Base-by-base conservation (phyloP, 2,113 vertebrate genomes). In the Pelobates fuscus region DNA sequence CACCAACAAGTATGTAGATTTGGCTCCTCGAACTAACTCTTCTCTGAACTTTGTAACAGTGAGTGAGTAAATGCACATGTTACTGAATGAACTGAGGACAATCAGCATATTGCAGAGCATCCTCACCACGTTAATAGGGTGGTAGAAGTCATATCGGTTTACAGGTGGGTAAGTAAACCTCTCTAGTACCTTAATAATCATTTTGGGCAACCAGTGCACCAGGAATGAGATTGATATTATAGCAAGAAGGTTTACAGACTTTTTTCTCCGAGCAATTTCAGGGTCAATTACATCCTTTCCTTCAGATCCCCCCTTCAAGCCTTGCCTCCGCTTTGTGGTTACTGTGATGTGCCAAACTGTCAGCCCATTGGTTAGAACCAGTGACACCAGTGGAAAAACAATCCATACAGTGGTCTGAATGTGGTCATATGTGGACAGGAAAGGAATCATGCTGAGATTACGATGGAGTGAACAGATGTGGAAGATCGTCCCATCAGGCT, bases 61-160 rank as follows among this genome's bases (percentile, higher is more conserved):
- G n/a, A 80, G 30, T 1, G 78, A 64, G 58, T 76, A 80, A 64
- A 80, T 59, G 2, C 74, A 77, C 10, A 77, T n/a, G 37, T 77
- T 72, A 27, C 69, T 78, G 49, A 71, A 72, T 8, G 74, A 72
- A 32, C 70, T 77, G 20, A 73, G 49, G 32, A 68, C 37, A 46
- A 68, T 70, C 6, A 80, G 70, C 74, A 73, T 77, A 54, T 78
- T 71, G 30, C 54, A 54, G 1, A 57, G 14, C 63, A 68, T 77
- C 15, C 74, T 32, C 21, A 67, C 67, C 43, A 80, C 65, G 14
- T 71, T 71, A 0, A 78, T 49, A 0, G 75, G 64, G 29, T 73
- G 68, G 26, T 71, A 67, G 64, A 49, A 80, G 21, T 72, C n/a
- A 14, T 72, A 63, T 29, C 73, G 78, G 29, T 77, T 61, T 18